Evolutionary conservation across 2,113 vertebrate genomes (phyloP).

Genomic region (Dicaeum eximium): DNA sequence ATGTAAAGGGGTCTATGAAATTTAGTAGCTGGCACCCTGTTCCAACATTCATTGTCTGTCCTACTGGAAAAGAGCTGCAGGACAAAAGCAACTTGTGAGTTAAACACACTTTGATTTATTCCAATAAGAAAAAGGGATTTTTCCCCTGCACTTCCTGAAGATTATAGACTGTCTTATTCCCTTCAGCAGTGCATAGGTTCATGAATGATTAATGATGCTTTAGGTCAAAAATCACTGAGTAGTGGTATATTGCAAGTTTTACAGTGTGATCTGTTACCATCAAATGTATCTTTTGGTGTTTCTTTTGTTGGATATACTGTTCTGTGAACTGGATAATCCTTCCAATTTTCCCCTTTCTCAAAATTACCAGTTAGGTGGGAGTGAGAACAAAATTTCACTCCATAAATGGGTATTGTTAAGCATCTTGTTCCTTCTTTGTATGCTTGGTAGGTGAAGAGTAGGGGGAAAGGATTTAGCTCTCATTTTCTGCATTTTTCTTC

Average conservation of each 20-base stretch:
- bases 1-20: neutral
- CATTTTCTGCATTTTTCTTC: slow-evolving; percentile 26
- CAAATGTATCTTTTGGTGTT: slow-evolving; percentile 11
- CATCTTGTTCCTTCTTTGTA: neutral
- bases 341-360: neutral
- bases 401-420: neutral
- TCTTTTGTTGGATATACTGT: slow-evolving; percentile 12
- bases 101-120: slow-evolving; percentile 26
- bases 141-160: neutral
- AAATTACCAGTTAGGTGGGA: neutral
- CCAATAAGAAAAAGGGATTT: neutral
- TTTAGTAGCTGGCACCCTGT: neutral
- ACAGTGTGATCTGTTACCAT: slow-evolving; percentile 26
- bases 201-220: slow-evolving; percentile 61
- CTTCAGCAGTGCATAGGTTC: slow-evolving; percentile 9
- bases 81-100: neutral
- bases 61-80: neutral
- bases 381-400: neutral
- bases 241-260: slow-evolving; percentile 7
- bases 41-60: neutral
- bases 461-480: neutral
- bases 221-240: slow-evolving; percentile 46
- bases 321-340: slow-evolving; percentile 48
- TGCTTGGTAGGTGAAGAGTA: neutral
- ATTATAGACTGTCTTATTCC: neutral